These are phyloP conservation scores for Leucophora obtusa DNA, from an alignment of 2,888 invertebrate species.

Conservation along the genomic window DNA sequence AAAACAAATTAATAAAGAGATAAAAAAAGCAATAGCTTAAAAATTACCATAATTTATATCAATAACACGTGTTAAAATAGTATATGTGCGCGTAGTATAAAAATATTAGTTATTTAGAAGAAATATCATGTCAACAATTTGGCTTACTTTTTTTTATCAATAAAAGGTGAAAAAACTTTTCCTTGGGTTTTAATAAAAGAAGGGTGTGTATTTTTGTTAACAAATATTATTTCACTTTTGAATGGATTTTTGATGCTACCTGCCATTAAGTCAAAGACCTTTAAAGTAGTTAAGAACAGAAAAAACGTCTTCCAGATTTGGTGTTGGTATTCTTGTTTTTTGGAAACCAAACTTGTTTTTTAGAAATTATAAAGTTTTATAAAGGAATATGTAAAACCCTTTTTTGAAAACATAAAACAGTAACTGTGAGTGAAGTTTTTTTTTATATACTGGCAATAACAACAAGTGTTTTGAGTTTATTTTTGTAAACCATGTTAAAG, in stretches of 20 bases:
- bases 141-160: background rate
- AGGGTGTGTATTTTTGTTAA: background rate
- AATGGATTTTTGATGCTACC: background rate
- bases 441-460: conserved; percentile 10
- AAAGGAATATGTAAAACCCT: conserved; percentile 22
- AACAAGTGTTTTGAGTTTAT: conserved; percentile 51
- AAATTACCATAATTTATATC: conserved; percentile 16
- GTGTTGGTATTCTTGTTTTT: conserved; percentile 12
- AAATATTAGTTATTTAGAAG: background rate
- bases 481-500: background rate
- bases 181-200: background rate
- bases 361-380: background rate
- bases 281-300: background rate
- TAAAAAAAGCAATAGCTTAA: background rate
- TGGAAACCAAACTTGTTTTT: conserved; percentile 27
- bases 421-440: background rate
- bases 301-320: background rate
- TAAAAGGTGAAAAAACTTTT: background rate
- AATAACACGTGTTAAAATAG: background rate
- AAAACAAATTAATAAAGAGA: background rate
- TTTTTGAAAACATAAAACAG: background rate
- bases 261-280: background rate
- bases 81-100: background rate
- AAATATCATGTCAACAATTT: background rate
- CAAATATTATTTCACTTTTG: background rate